Percentiles rank a stretch among this genome's conserved stretches.
phyloP scores from a whole-genome alignment of 2,888 invertebrate genomes.

The Idaea dimidiata region DNA sequence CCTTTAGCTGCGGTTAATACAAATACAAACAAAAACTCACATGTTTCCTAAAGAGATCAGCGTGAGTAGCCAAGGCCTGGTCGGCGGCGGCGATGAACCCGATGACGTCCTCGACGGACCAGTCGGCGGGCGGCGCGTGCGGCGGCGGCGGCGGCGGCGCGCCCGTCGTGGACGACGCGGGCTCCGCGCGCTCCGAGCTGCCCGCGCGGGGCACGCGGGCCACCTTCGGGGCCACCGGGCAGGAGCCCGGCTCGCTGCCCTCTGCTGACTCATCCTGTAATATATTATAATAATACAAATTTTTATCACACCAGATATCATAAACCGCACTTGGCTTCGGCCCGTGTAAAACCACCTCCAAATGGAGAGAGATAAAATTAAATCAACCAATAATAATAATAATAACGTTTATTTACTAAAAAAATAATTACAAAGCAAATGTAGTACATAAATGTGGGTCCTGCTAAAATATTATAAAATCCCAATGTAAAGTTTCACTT shows the following conservation, averaged over 20 bases:
- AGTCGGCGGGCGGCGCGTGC: conserved; percentile 85
- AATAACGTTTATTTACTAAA: too few species aligned
- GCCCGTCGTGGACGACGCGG: conserved; percentile 85
- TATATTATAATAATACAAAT: too few species aligned
- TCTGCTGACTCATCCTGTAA: conserved; percentile 41
- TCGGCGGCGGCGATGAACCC: conserved; percentile 93
- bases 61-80: conserved; percentile 90
- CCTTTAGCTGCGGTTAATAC: too few species aligned
- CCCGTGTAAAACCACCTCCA: too few species aligned
- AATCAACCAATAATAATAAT: too few species aligned
- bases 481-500: too few species aligned
- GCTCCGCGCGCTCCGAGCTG: conserved; percentile 73
- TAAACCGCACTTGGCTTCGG: too few species aligned
- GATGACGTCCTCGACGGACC: conserved; percentile 97
- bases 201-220: conserved; percentile 79
- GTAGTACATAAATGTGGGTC: too few species aligned
- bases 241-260: conserved; percentile 31
- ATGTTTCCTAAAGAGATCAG: conserved; percentile 95
- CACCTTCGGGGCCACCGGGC: conserved; percentile 47
- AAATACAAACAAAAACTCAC: conserved; percentile 79
- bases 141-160: conserved; percentile 63
- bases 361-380: too few species aligned
- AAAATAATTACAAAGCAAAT: too few species aligned
- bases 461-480: too few species aligned
- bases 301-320: too few species aligned